These are phyloP conservation scores for Drosophila mayaguana DNA, from an alignment of 2,888 invertebrate species.

Conservation along the genomic window DNA sequence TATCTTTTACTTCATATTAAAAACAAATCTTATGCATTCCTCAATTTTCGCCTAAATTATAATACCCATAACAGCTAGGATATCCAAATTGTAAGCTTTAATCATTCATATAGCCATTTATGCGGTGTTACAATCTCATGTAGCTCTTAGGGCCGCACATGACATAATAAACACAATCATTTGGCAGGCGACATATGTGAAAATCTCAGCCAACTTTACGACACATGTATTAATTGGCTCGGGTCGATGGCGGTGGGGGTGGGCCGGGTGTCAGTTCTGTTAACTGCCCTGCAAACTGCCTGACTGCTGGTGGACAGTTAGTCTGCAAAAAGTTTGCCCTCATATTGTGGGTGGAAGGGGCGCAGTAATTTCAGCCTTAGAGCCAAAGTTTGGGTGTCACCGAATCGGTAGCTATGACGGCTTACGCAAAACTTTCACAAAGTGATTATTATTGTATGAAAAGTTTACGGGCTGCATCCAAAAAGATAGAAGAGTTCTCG, in stretches of 20 bases:
- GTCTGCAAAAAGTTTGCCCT: conserved; percentile 63
- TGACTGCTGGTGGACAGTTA: conserved; percentile 52
- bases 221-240: conserved; percentile 67
- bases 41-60: no score
- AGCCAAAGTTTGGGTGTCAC: conserved; percentile 67
- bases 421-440: conserved; percentile 74
- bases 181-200: conserved; percentile 36
- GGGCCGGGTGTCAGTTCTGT: conserved; percentile 12
- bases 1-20: background rate
- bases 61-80: background rate
- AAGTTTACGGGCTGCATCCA: conserved; percentile 61
- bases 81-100: conserved; percentile 43
- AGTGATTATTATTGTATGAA: conserved; percentile 79
- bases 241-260: background rate
- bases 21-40: no score
- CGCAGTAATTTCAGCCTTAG: conserved; percentile 49
- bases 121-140: conserved; percentile 35
- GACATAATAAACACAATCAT: conserved; percentile 64
- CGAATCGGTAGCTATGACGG: conserved; percentile 75
- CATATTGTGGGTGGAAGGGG: conserved; percentile 23
- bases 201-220: conserved; percentile 52
- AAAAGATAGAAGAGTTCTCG: conserved; percentile 23
- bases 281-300: conserved; percentile 44
- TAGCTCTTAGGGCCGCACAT: conserved; percentile 18
- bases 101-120: conserved; percentile 66